phyloP scores from a whole-genome alignment of 2,888 invertebrate species.

The Drosophila kuntzei region DNA sequence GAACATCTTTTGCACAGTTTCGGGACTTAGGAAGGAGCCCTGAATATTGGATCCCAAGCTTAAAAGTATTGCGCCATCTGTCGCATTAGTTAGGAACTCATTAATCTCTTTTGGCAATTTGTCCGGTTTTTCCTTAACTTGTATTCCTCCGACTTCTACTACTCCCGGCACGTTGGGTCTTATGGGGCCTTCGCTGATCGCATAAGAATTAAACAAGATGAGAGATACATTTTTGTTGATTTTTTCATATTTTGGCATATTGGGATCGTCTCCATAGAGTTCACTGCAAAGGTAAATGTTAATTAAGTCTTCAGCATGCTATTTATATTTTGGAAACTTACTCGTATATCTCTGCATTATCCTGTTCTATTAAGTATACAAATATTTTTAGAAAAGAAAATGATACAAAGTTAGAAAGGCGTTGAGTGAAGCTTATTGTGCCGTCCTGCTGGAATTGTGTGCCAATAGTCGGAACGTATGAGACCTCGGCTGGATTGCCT shows the following conservation, averaged over 20 bases:
- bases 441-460: slow-evolving; percentile 14
- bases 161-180: slow-evolving; percentile 79
- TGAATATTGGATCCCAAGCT: slow-evolving; percentile 85
- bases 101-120: slow-evolving; percentile 81
- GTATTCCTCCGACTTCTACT: slow-evolving; percentile 84
- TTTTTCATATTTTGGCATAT: slow-evolving; percentile 69
- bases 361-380: slow-evolving; percentile 1
- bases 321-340: slow-evolving; percentile 44
- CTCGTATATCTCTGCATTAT: slow-evolving; percentile 42
- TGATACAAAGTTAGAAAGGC: slow-evolving; percentile 54
- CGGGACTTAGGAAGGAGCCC: slow-evolving; percentile 84
- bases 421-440: slow-evolving; percentile 53
- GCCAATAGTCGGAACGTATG: slow-evolving; percentile 66
- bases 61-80: slow-evolving; percentile 85
- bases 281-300: not conserved
- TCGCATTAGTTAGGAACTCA: slow-evolving; percentile 78
- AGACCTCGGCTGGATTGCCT: slow-evolving; percentile 70
- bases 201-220: slow-evolving; percentile 75
- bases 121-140: slow-evolving; percentile 79
- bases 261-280: slow-evolving; percentile 56
- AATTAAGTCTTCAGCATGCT: too few relatives aligned
- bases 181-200: slow-evolving; percentile 77
- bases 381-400: not conserved
- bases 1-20: slow-evolving; percentile 86
- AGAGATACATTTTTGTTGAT: slow-evolving; percentile 81